phyloP scores from a whole-genome alignment of 2,797 vertebrate species.

The Epinephelus malabaricus region DNA sequence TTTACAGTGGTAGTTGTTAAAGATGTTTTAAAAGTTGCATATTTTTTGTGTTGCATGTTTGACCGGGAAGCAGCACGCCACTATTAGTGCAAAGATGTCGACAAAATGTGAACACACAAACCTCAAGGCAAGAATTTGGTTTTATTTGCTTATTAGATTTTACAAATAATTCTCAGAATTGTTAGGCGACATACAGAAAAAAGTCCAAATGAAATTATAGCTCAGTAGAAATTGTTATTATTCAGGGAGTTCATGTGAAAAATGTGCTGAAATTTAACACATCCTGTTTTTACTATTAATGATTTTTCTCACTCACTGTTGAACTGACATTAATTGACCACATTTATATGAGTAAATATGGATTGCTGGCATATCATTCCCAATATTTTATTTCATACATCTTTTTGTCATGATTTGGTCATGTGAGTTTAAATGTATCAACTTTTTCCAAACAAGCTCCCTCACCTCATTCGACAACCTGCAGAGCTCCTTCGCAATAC shows the following conservation, averaged over 20 bases:
- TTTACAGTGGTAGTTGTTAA: not conserved
- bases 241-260: not conserved
- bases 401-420: conserved; percentile 7
- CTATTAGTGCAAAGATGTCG: not conserved
- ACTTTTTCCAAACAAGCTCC: conserved; percentile 13
- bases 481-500: conserved; percentile 12
- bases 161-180: conserved; percentile 15
- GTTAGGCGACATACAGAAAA: not conserved
- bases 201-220: not conserved
- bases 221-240: not conserved
- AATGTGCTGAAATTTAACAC: conserved; percentile 29
- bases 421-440: not conserved
- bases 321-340: not conserved
- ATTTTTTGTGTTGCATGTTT: conserved; percentile 4
- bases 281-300: not conserved
- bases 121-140: not conserved
- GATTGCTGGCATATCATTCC: not conserved
- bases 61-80: not conserved
- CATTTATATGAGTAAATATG: not conserved
- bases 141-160: conserved; percentile 31
- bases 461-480: conserved; percentile 70
- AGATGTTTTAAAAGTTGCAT: conserved; percentile 2
- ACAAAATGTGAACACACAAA: conserved; percentile 33
- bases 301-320: not conserved
- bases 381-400: not conserved